Evolutionary conservation across 1,140 invertebrate genomes (phyloP), one percentile per base, ranked within the genome.

Genomic region (Rhizoglyphus robini): DNA sequence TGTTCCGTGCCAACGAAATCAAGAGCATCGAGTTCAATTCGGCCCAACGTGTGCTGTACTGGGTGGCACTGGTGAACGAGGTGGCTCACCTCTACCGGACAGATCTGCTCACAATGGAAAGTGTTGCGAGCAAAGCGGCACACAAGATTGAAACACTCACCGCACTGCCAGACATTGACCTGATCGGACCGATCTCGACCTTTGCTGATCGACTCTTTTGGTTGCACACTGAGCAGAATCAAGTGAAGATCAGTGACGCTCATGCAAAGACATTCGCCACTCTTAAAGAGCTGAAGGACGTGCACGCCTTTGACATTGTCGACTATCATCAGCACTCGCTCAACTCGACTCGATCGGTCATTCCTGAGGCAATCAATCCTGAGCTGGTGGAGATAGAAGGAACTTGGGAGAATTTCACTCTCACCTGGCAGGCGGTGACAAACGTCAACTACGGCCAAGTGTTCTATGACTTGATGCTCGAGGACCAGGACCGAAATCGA

Each of bases 401-500:
- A 0, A 81, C 78, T 4, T 88, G 83, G 81, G 77, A 86, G 41
- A 80, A 81, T 27, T 91, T 91, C 69, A 86, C 84, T 41, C 81
- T 94, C n/a, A 82, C 80, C 0, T 93, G 89, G 89, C 74, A 82
- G 13, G 82, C 84, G 0, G 81, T 86, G 0, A 75, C 74, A 0
- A 83, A 84, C 65, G 83, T 86, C 1, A 91, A 88, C 69, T 86
- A 88, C 70, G 88, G 87, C 29, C 81, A 80, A 11, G 82, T 94
- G 0, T 88, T 84, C 69, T 96, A 94, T 72, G 86, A 90, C 74
- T 80, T 91, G 27, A 84, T 83, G 71, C 79, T 90, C 4, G 70
- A 73, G 41, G 65, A 68, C 66, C 51, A 63, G 46, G n/a, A 51
- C 29, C 15, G 29, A 4, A 51, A 51, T 23, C 13, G 15, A 13